These are phyloP conservation scores for Oostethus manadensis DNA, from an alignment of 2,113 vertebrate genomes.

Conservation along the genomic window DNA sequence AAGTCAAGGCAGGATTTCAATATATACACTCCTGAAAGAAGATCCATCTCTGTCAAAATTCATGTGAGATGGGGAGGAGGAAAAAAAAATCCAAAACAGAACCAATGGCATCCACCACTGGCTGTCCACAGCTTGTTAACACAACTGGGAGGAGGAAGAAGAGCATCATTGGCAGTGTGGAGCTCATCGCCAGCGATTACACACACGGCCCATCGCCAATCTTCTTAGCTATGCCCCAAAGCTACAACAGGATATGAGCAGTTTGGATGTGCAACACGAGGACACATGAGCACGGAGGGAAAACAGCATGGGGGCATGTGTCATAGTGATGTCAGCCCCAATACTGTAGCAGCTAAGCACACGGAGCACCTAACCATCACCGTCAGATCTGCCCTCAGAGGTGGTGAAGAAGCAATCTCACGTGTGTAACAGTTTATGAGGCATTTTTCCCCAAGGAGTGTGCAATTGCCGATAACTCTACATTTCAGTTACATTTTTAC, in stretches of 20 bases:
- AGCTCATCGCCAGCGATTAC: background rate
- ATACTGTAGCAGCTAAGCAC: background rate
- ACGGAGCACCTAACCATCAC: constrained; percentile 1
- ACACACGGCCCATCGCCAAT: background rate
- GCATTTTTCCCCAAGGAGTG: constrained; percentile 57
- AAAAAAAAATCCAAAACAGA: constrained; percentile 38
- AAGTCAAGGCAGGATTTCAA: constrained; percentile 18
- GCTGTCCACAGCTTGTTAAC: constrained; percentile 41
- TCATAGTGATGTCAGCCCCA: constrained; percentile 27
- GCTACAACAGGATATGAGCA: constrained; percentile 24
- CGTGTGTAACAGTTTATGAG: constrained; percentile 35
- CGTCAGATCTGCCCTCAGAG: constrained; percentile 24
- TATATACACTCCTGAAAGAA: constrained; percentile 43
- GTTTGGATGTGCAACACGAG: constrained; percentile 30
- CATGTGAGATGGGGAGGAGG: constrained; percentile 15
- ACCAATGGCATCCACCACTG: constrained; percentile 40
- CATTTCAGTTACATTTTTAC: constrained; percentile 37
- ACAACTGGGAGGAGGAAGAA: constrained; percentile 25
- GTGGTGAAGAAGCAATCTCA: constrained; percentile 20
- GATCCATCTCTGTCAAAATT: constrained; percentile 41
- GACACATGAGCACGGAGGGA: constrained; percentile 19
- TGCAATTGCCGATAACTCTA: constrained; percentile 60
- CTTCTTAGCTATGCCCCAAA: constrained; percentile 24
- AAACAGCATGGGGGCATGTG: constrained; percentile 8
- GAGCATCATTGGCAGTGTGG: constrained; percentile 12